These are phyloP conservation scores for Heterotilapia buettikoferi DNA, from an alignment of 2,113 vertebrate genomes.

Conservation along the genomic window DNA sequence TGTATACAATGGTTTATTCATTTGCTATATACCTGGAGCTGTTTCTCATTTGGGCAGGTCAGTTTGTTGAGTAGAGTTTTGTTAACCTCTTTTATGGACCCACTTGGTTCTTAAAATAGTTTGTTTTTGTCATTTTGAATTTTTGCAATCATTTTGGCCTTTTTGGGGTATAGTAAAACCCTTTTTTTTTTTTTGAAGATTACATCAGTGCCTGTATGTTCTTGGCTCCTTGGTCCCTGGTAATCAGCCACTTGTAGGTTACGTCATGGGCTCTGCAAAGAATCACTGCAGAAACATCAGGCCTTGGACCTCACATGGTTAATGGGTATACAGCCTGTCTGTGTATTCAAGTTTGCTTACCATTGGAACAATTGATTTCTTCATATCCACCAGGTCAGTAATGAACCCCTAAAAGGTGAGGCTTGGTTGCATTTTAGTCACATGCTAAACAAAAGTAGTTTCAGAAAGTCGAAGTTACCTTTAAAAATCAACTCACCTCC, in stretches of 20 bases:
- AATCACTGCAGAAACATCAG: not conserved
- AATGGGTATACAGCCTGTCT: not conserved
- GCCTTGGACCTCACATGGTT: not conserved
- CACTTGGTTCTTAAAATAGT: no score
- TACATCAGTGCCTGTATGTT: no score
- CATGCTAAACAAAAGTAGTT: not conserved
- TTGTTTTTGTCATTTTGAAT: no score
- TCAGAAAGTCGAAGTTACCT: not conserved
- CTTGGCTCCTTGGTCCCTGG: not conserved
- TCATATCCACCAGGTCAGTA: not conserved
- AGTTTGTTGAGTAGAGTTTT: no score
- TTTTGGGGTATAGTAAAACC: no score
- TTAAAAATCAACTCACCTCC: not conserved
- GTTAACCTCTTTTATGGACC: no score
- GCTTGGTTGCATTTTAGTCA: not conserved
- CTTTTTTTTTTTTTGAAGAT: no score
- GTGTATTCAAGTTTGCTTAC: not conserved
- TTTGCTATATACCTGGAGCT: not conserved
- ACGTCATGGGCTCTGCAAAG: not conserved
- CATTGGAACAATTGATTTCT: not conserved
- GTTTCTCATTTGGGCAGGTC: no score
- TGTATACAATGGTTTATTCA: not conserved
- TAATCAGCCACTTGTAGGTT: not conserved
- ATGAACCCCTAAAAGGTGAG: not conserved
- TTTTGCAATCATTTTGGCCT: no score